Conservation (phyloP, 2,797 vertebrate species). For the Melanitta fusca region DNA sequence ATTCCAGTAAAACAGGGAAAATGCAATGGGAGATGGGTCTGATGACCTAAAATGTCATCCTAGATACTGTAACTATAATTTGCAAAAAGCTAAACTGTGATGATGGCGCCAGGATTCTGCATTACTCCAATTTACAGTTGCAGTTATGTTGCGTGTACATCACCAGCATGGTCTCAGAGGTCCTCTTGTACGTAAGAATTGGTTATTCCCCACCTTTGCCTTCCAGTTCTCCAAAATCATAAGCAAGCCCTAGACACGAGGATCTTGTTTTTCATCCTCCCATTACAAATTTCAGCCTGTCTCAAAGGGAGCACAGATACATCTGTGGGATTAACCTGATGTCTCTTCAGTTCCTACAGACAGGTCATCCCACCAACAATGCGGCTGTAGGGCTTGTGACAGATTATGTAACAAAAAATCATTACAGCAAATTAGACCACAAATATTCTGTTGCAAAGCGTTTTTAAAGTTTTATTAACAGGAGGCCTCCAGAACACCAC, state of each 20-base stretch:
- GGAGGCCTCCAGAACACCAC: background rate
- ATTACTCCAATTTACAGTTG: background rate
- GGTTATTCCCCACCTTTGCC: background rate
- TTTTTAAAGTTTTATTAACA: background rate
- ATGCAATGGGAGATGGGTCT: background rate
- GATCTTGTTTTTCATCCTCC: background rate
- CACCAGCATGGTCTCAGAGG: background rate
- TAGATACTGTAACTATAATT: background rate
- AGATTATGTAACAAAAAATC: background rate
- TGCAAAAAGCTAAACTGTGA: background rate
- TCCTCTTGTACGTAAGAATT: background rate
- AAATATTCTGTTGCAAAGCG: background rate
- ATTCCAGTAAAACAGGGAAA: background rate
- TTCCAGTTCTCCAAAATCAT: background rate
- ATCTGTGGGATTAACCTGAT: background rate
- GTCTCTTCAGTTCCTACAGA: background rate
- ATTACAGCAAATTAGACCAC: background rate
- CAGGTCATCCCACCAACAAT: background rate
- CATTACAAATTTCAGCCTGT: background rate
- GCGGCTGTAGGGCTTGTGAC: background rate
- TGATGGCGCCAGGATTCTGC: background rate
- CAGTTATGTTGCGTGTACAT: background rate
- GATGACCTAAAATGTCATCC: background rate
- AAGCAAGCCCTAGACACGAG: background rate
- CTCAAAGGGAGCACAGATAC: background rate